Base-by-base conservation (phyloP, 2,888 invertebrate genomes). In the Blastobasis adustella region DNA sequence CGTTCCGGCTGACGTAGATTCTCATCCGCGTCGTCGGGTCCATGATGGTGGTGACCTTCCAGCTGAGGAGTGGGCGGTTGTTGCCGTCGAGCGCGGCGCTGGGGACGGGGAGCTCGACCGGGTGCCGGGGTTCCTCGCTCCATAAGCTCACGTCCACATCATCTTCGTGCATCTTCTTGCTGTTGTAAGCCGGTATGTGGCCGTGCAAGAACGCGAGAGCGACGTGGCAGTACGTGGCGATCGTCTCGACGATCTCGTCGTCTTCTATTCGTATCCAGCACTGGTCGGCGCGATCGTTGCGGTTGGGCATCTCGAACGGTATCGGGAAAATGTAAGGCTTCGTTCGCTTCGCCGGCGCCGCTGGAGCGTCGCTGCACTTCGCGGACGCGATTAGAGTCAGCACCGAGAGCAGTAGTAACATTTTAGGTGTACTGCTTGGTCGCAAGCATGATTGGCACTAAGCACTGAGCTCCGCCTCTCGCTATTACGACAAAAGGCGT, bases 201-300 rank as follows among this genome's bases (percentile, higher is more conserved):
- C 67, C 73, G 5, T 63, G 62, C 7, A 88, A 73, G 56, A 85
- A 88, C 6, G 63, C 67, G 10, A 76, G 76, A 5, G 82, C 80
- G 39, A 82, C 73, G 50, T 69, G 59, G 59, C 87, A 88, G 60
- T 73, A 80, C 4, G 82, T 55, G 0, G 76, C 56, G 1, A 84
- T 51, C 3, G 85, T 86, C 57, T 84, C 84, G n/a, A 75, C 73
- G 9, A 85, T 40, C 50, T 86, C 86, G 0, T 65, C 61, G 58
- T 86, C 87, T 61, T 88, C 86, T 37, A 88, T 75, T 47, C 87
- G 63, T 10, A 88, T 60, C 82, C 85, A 88, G 64, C 87, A 88
- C 56, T 88, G 87, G 1, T 81, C 70, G 2, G 87, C 63, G 41
- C 81, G 80, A 10, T 87, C 87, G 69, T 85, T 88, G 5, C 87